phyloP scores from a whole-genome alignment of 2,888 invertebrate species.

The Drymonia ruficornis region DNA sequence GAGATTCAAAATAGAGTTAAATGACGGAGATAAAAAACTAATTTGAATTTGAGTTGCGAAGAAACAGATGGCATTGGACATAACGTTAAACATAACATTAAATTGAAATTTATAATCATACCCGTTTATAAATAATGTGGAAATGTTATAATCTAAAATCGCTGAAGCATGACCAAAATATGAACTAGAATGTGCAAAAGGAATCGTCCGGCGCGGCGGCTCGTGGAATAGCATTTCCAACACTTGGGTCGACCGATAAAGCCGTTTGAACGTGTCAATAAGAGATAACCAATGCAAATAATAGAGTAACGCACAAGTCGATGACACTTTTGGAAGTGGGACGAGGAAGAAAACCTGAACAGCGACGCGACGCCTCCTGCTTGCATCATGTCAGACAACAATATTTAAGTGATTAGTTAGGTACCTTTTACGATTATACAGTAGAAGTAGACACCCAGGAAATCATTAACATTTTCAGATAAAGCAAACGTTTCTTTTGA shows the following conservation, averaged over 20 bases:
- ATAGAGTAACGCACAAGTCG: constrained; percentile 63
- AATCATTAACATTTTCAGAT: too few relatives aligned
- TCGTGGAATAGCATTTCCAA: constrained; percentile 54
- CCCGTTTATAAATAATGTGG: background rate
- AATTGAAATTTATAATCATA: background rate
- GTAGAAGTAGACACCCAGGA: too few relatives aligned
- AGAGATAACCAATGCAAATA: constrained; percentile 75
- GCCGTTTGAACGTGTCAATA: constrained; percentile 77
- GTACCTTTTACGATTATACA: too few relatives aligned
- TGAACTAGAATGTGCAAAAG: constrained; percentile 33
- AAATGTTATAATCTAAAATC: constrained; percentile 4
- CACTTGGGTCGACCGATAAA: constrained; percentile 72
- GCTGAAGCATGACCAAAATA: constrained; percentile 16
- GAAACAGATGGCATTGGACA: constrained; percentile 1
- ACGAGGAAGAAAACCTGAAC: constrained; percentile 39
- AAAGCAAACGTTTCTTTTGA: too few relatives aligned
- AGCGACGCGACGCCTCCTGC: constrained; percentile 5
- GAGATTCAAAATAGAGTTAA: too few relatives aligned
- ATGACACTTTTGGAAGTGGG: constrained; percentile 62
- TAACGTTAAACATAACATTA: background rate
- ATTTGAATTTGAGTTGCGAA: background rate
- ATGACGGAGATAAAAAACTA: background rate
- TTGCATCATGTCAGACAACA: too few relatives aligned
- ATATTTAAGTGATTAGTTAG: too few relatives aligned
- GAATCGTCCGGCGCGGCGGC: constrained; percentile 27